Percentiles rank a stretch among this genome's conserved stretches.
Conservation (phyloP, 2,797 vertebrate species). For the Trachurus trachurus region DNA sequence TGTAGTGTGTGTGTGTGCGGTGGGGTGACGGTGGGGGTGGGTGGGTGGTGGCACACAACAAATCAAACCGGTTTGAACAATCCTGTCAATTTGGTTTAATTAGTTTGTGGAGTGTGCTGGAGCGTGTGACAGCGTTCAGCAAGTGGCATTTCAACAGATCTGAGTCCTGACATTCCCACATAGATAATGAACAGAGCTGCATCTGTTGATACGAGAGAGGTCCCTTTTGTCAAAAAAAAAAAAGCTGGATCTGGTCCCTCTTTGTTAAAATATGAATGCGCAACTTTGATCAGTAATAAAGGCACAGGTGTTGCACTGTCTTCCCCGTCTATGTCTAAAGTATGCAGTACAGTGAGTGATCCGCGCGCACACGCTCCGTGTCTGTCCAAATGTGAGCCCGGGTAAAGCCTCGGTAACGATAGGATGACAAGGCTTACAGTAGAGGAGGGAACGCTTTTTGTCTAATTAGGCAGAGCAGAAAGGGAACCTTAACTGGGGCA, state of each 20-base stretch:
- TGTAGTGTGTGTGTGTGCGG: conserved; percentile 20
- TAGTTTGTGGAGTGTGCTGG: conserved; percentile 72
- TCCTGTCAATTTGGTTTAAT: conserved; percentile 84
- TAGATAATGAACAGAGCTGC: conserved; percentile 75
- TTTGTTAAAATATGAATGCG: conserved; percentile 50
- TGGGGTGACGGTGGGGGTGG: neutral
- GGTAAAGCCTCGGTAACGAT: conserved; percentile 26
- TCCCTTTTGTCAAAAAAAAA: conserved; percentile 54
- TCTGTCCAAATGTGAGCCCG: conserved; percentile 39
- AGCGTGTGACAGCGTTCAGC: conserved; percentile 76
- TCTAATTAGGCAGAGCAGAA: conserved; percentile 71
- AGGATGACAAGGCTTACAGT: conserved; percentile 35
- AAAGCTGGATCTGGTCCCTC: conserved; percentile 48
- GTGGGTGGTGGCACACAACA: conserved; percentile 21
- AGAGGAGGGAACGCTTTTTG: conserved; percentile 59
- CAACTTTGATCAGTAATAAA: conserved; percentile 73
- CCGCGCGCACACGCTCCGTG: neutral
- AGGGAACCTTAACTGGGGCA: conserved; percentile 73
- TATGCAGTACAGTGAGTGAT: neutral
- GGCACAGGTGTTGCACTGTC: conserved; percentile 44
- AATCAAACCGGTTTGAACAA: conserved; percentile 62
- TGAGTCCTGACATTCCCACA: conserved; percentile 75
- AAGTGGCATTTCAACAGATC: conserved; percentile 71
- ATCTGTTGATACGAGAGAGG: conserved; percentile 59
- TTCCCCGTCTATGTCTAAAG: conserved; percentile 1